A percentile compares a stretch with the other conserved stretches of the same genome.
phyloP scores from a whole-genome alignment of 2,113 vertebrate genomes.

The Plecturocebus donacophilus region DNA sequence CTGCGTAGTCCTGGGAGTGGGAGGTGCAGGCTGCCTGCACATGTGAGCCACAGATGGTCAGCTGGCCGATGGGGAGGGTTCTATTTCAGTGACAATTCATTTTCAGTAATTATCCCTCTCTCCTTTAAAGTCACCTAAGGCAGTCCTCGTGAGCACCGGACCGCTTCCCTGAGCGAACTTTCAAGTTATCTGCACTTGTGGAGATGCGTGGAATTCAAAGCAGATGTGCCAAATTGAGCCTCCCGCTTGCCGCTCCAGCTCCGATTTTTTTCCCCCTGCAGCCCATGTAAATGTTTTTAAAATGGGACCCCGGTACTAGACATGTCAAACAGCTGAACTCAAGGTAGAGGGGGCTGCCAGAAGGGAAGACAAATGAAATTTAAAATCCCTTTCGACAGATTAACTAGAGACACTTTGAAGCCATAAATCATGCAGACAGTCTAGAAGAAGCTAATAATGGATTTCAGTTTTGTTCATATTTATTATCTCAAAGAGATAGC shows the following conservation, averaged over 20 bases:
- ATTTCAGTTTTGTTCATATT: conserved; percentile 79
- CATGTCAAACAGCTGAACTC: conserved; percentile 90
- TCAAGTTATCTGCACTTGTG: conserved; percentile 91
- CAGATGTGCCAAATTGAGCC: conserved; percentile 91
- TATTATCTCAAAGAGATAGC: conserved; percentile 79
- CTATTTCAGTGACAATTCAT: conserved; percentile 93
- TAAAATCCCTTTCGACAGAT: conserved; percentile 92
- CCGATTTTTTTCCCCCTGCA: conserved; percentile 41
- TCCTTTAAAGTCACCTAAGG: conserved; percentile 92
- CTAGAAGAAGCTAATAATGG: conserved; percentile 90
- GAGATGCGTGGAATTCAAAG: conserved; percentile 93
- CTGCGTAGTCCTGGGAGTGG: neutral
- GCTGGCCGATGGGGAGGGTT: conserved; percentile 88
- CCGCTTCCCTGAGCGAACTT: conserved; percentile 86
- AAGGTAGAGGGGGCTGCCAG: conserved; percentile 90
- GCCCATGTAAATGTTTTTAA: conserved; percentile 86
- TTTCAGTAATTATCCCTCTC: conserved; percentile 92
- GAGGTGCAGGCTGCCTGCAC: conserved; percentile 48
- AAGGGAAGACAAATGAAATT: conserved; percentile 92
- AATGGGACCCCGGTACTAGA: conserved; percentile 87
- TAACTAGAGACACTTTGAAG: conserved; percentile 91
- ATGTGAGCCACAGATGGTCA: conserved; percentile 88
- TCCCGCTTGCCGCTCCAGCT: conserved; percentile 65
- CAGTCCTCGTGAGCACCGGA: conserved; percentile 88
- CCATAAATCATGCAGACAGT: conserved; percentile 90